Conservation (phyloP, 2,888 invertebrate genomes). For the Dolomedes plantarius region DNA sequence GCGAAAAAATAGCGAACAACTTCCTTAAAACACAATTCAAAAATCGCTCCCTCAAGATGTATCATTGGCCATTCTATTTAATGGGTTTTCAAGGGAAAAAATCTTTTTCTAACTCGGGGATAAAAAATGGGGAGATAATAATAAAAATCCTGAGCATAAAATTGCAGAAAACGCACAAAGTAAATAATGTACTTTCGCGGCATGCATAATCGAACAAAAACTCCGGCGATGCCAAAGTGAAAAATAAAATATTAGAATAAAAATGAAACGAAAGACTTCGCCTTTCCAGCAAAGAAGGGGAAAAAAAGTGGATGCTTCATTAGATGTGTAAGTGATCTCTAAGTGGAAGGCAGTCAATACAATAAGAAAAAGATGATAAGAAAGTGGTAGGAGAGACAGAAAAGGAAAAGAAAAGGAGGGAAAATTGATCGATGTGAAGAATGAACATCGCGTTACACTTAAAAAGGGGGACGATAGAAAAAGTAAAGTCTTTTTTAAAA, state of each 20-base stretch:
- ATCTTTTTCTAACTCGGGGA: not conserved
- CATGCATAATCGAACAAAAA: slow-evolving; percentile 68
- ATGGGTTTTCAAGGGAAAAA: slow-evolving; percentile 51
- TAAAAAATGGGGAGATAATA: slow-evolving; percentile 23
- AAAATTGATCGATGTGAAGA: not conserved
- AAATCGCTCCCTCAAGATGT: slow-evolving; percentile 45
- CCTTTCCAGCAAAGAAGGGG: slow-evolving; percentile 10
- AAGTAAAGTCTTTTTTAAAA: slow-evolving; percentile 1
- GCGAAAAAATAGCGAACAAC: not conserved
- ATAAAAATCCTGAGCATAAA: slow-evolving; percentile 29
- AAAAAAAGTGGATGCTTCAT: slow-evolving; percentile 65
- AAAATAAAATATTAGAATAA: slow-evolving; percentile 55
- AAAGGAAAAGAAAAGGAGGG: slow-evolving; percentile 15
- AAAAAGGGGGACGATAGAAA: not conserved
- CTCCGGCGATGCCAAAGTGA: slow-evolving; percentile 49
- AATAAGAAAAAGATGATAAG: slow-evolving; percentile 68
- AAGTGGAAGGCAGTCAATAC: slow-evolving; percentile 68
- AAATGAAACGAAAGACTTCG: slow-evolving; percentile 57
- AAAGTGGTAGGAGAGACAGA: slow-evolving; percentile 48
- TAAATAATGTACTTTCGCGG: slow-evolving; percentile 68
- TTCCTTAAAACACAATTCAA: slow-evolving; percentile 1
- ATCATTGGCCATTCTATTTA: slow-evolving; percentile 56
- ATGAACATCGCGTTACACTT: slow-evolving; percentile 12
- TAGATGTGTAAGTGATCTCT: slow-evolving; percentile 71
- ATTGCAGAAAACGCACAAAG: slow-evolving; percentile 64